phyloP scores from a whole-genome alignment of 53 echinoderm and acorn worm species.

The Henricia sp. region DNA sequence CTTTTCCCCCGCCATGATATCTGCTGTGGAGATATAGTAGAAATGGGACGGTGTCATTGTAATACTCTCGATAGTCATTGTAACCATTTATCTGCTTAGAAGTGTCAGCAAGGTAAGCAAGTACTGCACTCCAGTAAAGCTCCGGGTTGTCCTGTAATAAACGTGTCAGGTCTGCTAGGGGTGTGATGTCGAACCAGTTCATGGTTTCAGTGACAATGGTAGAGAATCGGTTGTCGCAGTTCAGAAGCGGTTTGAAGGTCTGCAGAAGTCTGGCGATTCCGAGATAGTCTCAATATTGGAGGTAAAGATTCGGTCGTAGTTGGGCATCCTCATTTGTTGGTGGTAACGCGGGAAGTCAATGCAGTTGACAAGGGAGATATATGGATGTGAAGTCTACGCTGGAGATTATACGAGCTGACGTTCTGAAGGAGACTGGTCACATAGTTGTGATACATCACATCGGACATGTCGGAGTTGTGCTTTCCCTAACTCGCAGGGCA shows the following conservation, averaged over 20 bases:
- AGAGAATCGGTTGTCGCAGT: constrained; percentile 34
- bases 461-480: constrained; percentile 7
- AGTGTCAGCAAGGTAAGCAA: not conserved
- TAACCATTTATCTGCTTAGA: not conserved
- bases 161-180: constrained; percentile 9
- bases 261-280: constrained; percentile 26
- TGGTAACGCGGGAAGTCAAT: constrained; percentile 19
- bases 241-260: constrained; percentile 34
- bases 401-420: not conserved
- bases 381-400: not conserved
- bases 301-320: constrained; percentile 66
- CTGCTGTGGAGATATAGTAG: constrained; percentile 67
- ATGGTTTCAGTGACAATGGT: constrained; percentile 49
- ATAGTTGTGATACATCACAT: constrained; percentile 44
- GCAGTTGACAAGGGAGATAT: constrained; percentile 26
- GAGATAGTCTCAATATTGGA: constrained; percentile 56
- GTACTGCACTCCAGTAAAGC: not conserved
- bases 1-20: constrained; percentile 39
- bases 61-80: constrained; percentile 53
- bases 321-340: constrained; percentile 1
- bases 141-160: not conserved
- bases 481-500: constrained; percentile 10
- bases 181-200: constrained; percentile 46
- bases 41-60: constrained; percentile 63
- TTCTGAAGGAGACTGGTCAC: constrained; percentile 47